These are phyloP conservation scores for Thalassoma bifasciatum DNA, from an alignment of 2,113 vertebrate genomes.

Conservation along the genomic window DNA sequence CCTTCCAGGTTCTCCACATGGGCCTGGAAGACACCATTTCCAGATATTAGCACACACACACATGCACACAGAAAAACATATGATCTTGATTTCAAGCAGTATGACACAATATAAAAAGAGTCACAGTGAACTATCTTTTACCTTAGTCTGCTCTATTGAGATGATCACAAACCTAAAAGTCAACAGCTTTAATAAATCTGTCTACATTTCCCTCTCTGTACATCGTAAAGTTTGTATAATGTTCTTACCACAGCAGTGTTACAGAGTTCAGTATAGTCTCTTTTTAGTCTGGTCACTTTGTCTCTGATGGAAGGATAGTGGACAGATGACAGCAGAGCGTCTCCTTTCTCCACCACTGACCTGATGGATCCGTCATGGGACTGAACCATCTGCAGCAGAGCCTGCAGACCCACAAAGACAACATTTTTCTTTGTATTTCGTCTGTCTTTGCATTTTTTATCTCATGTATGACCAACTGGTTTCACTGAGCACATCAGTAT, in stretches of 20 bases:
- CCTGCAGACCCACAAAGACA: constrained; percentile 77
- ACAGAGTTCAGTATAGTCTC: constrained; percentile 88
- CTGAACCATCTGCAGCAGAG: constrained; percentile 89
- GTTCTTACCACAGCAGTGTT: constrained; percentile 83
- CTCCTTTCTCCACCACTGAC: constrained; percentile 92
- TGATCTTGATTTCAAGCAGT: too few species aligned
- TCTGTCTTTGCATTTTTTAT: background rate
- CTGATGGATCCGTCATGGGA: constrained; percentile 90
- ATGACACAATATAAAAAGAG: too few species aligned
- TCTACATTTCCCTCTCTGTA: background rate
- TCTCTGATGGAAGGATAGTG: constrained; percentile 86
- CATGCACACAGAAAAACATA: background rate
- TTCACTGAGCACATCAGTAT: background rate
- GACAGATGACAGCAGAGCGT: constrained; percentile 87
- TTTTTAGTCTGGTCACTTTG: constrained; percentile 86
- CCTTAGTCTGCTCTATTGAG: too few species aligned
- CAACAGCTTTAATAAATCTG: too few species aligned
- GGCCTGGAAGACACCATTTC: constrained; percentile 73
- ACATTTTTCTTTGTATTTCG: background rate
- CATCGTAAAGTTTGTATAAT: background rate
- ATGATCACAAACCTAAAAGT: too few species aligned
- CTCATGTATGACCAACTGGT: background rate
- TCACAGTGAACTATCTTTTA: too few species aligned
- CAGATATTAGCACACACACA: constrained; percentile 23
- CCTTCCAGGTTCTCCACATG: constrained; percentile 85